These are phyloP conservation scores for Hypselothyrea guttata DNA, from an alignment of 2,888 invertebrate species.

Conservation along the genomic window DNA sequence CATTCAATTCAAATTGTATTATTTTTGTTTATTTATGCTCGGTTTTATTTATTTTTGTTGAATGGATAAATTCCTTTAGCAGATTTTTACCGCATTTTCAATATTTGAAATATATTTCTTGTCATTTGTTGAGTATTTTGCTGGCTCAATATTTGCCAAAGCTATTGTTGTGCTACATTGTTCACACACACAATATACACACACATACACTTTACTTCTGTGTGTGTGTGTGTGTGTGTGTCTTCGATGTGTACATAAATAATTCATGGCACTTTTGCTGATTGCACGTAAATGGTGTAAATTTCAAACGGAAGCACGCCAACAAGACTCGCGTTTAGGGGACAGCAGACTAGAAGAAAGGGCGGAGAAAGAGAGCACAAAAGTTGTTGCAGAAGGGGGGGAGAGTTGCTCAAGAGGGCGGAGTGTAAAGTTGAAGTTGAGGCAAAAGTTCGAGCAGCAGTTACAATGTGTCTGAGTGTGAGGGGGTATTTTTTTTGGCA, in stretches of 20 bases:
- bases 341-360: not conserved
- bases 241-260: slow-evolving; percentile 56
- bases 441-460: not conserved
- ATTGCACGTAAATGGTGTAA: slow-evolving; percentile 74
- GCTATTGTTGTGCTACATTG: slow-evolving; percentile 26
- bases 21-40: slow-evolving; percentile 14
- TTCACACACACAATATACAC: not conserved
- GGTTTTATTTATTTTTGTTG: not conserved
- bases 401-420: not conserved
- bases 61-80: not conserved
- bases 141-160: slow-evolving; percentile 17
- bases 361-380: not conserved
- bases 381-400: not conserved
- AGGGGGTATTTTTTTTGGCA: slow-evolving; percentile 25
- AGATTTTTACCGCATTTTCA: slow-evolving; percentile 6
- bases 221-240: slow-evolving; percentile 10
- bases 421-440: slow-evolving; percentile 7
- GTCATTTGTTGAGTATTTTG: slow-evolving; percentile 9
- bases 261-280: slow-evolving; percentile 71
- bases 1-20: no score
- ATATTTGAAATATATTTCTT: slow-evolving; percentile 32
- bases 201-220: not conserved
- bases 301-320: slow-evolving; percentile 64
- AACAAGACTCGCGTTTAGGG: slow-evolving; percentile 27
- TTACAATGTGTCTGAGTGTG: not conserved